Percentiles rank a stretch among this genome's conserved stretches.
Conservation (phyloP, 2,888 invertebrate genomes). For the Chrysomela aeneicollis region DNA sequence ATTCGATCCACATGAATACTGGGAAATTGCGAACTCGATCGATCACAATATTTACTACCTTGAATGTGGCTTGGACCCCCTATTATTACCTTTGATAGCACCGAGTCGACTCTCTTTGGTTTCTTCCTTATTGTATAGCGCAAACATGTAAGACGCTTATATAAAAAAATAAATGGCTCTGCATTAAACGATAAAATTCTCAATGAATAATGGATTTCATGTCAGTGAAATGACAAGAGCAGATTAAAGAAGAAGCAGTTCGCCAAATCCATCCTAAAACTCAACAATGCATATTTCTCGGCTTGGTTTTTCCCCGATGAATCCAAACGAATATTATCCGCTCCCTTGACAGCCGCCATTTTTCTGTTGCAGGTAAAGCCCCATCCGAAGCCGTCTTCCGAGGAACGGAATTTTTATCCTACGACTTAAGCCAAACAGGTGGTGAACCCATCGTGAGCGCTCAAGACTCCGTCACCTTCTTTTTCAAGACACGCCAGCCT, state of each 20-base stretch:
- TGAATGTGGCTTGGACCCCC: no score
- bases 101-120: no score
- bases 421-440: conserved; percentile 86
- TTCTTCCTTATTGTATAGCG: no score
- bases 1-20: background rate
- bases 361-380: conserved; percentile 78
- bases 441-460: conserved; percentile 90
- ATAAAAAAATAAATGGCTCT: no score
- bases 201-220: no score
- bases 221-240: no score
- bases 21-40: background rate
- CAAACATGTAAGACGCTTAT: no score
- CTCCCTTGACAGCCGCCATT: background rate
- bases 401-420: conserved; percentile 90
- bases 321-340: background rate
- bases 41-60: background rate
- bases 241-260: background rate
- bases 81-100: no score
- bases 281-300: background rate
- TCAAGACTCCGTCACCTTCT: conserved; percentile 88
- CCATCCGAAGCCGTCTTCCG: conserved; percentile 94
- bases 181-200: no score
- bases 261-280: background rate
- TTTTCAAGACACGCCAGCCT: conserved; percentile 91
- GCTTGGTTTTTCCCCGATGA: background rate